Percentiles rank a stretch among this genome's conserved stretches.
Conservation (phyloP, 2,797 vertebrate species). For the Acrossocheilus fasciatus region DNA sequence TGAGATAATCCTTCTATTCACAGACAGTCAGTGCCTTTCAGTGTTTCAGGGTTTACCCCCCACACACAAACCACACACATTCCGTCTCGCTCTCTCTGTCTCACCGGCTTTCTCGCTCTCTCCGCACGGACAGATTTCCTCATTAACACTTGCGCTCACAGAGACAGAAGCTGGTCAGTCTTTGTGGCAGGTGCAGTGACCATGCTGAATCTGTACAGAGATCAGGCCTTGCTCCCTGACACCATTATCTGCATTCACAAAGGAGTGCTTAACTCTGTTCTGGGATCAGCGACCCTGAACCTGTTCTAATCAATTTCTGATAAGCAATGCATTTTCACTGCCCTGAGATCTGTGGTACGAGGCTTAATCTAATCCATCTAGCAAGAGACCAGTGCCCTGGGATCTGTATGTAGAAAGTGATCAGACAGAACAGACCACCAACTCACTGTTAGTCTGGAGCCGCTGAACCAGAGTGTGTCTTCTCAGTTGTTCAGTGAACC, state of each 20-base stretch:
- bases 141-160: slow-evolving; percentile 61
- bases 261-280: slow-evolving; percentile 54
- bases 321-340: slow-evolving; percentile 54
- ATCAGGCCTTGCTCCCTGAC: slow-evolving; percentile 66
- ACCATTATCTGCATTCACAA: slow-evolving; percentile 61
- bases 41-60: slow-evolving; percentile 48
- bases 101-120: slow-evolving; percentile 13
- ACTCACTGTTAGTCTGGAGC: slow-evolving; percentile 75
- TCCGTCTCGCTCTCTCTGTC: slow-evolving; percentile 11
- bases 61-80: slow-evolving; percentile 48
- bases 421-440: slow-evolving; percentile 76
- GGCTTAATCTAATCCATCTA: slow-evolving; percentile 59
- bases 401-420: slow-evolving; percentile 65
- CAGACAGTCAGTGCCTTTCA: slow-evolving; percentile 52
- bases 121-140: slow-evolving; percentile 44
- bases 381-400: slow-evolving; percentile 19
- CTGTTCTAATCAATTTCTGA: slow-evolving; percentile 35
- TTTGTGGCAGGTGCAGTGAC: slow-evolving; percentile 72
- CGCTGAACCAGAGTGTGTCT: slow-evolving; percentile 71
- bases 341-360: slow-evolving; percentile 72
- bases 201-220: slow-evolving; percentile 58
- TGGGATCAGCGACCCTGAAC: slow-evolving; percentile 49
- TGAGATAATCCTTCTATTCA: slow-evolving; percentile 62
- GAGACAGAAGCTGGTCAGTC: slow-evolving; percentile 57
- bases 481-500: slow-evolving; percentile 59